These are phyloP conservation scores for Bambusicola thoracicus DNA, from an alignment of 2,113 vertebrate genomes.

Conservation along the genomic window DNA sequence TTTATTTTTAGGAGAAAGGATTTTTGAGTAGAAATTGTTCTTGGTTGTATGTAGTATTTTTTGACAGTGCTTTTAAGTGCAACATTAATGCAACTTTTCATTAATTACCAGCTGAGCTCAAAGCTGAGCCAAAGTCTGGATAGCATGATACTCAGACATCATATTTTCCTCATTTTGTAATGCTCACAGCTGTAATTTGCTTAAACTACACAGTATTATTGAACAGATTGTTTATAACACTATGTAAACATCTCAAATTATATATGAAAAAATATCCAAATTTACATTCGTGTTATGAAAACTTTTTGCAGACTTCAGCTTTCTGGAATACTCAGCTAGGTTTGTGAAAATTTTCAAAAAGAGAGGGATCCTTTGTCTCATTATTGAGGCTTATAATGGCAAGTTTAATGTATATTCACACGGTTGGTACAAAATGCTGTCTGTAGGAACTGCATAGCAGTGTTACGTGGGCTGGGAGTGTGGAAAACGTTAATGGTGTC, in stretches of 20 bases:
- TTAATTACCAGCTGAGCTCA: neutral
- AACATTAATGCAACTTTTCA: neutral
- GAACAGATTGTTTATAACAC: neutral
- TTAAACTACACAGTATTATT: neutral
- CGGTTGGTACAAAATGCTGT: neutral
- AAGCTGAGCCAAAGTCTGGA: neutral
- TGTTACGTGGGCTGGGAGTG: neutral
- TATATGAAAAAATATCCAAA: neutral
- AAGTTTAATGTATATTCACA: neutral
- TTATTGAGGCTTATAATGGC: neutral
- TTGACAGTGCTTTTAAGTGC: neutral
- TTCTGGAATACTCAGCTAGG: neutral
- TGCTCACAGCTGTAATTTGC: neutral
- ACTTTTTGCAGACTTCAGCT: neutral
- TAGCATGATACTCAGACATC: neutral
- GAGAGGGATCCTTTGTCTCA: neutral
- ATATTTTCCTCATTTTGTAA: neutral
- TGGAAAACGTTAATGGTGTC: neutral
- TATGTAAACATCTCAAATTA: neutral
- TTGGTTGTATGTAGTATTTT: neutral
- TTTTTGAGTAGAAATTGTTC: neutral
- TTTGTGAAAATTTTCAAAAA: neutral
- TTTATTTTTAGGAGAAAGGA: neutral
- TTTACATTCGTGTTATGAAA: neutral
- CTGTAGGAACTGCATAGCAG: neutral